Percentiles rank a stretch among this genome's conserved stretches.
Evolutionary conservation across 53 echinoderm and acorn worm species (phyloP).

Genomic region (Mesocentrotus franciscanus): DNA sequence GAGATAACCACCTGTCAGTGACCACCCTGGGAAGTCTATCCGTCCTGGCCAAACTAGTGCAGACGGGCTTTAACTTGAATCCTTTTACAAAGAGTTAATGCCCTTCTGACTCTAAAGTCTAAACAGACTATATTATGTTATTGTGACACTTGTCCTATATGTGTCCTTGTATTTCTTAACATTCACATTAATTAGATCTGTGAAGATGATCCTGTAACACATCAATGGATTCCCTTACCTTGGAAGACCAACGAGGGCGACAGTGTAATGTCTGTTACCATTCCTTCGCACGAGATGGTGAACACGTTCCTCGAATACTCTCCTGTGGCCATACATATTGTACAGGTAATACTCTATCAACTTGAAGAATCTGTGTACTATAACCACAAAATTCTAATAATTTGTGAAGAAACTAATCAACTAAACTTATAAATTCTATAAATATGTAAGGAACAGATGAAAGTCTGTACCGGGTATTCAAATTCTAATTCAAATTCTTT

Average conservation of each 20-base stretch:
- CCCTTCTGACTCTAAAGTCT: no score
- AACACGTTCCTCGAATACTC: slow-evolving; percentile 78
- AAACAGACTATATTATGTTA: no score
- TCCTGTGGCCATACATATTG: slow-evolving; percentile 88
- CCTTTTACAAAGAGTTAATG: no score
- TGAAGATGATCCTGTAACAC: background rate
- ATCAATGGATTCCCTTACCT: slow-evolving; percentile 34
- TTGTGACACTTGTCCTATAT: no score
- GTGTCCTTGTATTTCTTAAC: background rate
- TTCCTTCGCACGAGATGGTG: slow-evolving; percentile 75
- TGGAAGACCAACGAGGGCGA: slow-evolving; percentile 83
- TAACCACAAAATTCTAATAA: background rate
- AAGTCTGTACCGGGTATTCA: background rate
- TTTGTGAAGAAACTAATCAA: background rate
- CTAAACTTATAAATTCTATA: no score
- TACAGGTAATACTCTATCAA: slow-evolving; percentile 70
- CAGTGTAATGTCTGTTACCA: slow-evolving; percentile 86
- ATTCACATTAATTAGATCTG: background rate
- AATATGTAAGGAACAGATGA: no score
- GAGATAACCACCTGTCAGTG: no score
- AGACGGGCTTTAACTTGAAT: no score
- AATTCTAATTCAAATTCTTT: background rate
- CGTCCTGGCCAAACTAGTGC: no score
- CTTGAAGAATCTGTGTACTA: background rate
- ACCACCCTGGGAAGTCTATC: no score